A percentile compares a stretch with the other conserved stretches of the same genome.
These are phyloP conservation scores for Huso huso DNA, from an alignment of 2,797 vertebrate genomes.

Conservation along the genomic window DNA sequence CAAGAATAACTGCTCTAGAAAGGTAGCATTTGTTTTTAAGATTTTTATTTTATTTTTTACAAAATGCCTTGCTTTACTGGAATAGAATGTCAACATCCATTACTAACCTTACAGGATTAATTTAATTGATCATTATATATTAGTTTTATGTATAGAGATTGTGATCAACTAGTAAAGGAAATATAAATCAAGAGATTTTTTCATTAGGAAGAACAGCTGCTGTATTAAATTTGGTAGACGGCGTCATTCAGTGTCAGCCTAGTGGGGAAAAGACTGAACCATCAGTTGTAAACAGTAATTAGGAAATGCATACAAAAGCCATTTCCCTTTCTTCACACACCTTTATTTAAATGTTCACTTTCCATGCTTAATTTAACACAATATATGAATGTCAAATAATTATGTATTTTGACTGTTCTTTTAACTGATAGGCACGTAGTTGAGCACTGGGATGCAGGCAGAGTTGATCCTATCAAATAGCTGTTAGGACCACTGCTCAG, in stretches of 20 bases:
- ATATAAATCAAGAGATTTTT: constrained; percentile 96
- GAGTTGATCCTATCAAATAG: too few species aligned
- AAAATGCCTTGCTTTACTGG: constrained; percentile 84
- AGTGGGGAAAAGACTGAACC: constrained; percentile 69
- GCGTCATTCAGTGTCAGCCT: constrained; percentile 61
- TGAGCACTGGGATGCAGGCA: background rate
- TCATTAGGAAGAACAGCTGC: constrained; percentile 91
- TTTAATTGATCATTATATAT: constrained; percentile 89
- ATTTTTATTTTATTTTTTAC: constrained; percentile 61
- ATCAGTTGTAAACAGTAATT: constrained; percentile 51
- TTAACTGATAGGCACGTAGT: constrained; percentile 27
- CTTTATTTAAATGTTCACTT: constrained; percentile 38
- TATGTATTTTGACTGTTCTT: constrained; percentile 75
- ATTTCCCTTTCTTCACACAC: constrained; percentile 34
- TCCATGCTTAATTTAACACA: constrained; percentile 62
- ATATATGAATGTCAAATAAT: constrained; percentile 66
- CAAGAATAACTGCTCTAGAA: constrained; percentile 92
- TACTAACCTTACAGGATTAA: constrained; percentile 83
- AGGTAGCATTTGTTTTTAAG: constrained; percentile 73
- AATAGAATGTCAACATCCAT: constrained; percentile 79
- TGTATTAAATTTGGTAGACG: constrained; percentile 73
- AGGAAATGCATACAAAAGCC: constrained; percentile 54
- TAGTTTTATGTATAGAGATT: constrained; percentile 90
- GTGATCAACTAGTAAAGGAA: constrained; percentile 74
- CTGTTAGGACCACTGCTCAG: too few species aligned